Percentiles rank a stretch among this genome's conserved stretches.
Evolutionary conservation across 1,140 invertebrate genomes (phyloP).

Genomic region (Drosophila bocki): DNA sequence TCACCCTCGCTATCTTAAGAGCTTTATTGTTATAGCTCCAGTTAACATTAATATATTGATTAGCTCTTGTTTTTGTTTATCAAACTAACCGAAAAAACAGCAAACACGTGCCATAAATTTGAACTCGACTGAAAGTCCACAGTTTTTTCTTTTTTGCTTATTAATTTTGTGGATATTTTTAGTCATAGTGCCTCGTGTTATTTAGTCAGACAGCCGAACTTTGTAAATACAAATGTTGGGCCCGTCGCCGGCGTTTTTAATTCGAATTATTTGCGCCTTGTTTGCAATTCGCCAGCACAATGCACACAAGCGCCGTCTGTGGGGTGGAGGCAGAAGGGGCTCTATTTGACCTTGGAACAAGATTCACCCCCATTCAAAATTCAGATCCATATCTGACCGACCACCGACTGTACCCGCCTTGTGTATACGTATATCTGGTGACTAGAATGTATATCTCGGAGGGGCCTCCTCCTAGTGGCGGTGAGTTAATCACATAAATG

Average conservation of each 20-base stretch:
- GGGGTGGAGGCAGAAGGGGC: not conserved
- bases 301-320: not conserved
- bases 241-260: slow-evolving; percentile 32
- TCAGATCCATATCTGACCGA: slow-evolving; percentile 41
- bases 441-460: slow-evolving; percentile 42
- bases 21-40: slow-evolving; percentile 26
- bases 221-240: slow-evolving; percentile 18
- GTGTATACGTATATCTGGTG: slow-evolving; percentile 25
- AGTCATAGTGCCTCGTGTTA: slow-evolving; percentile 2
- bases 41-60: slow-evolving; percentile 25
- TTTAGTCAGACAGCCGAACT: not conserved
- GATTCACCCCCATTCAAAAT: slow-evolving; percentile 22
- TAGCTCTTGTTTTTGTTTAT: slow-evolving; percentile 26
- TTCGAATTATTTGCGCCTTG: slow-evolving; percentile 34
- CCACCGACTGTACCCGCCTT: slow-evolving; percentile 63
- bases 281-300: slow-evolving; percentile 14
- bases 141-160: slow-evolving; percentile 8
- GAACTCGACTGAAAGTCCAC: not conserved
- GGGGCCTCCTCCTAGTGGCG: slow-evolving; percentile 40
- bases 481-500: slow-evolving; percentile 78
- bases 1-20: not conserved
- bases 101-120: slow-evolving; percentile 28
- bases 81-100: not conserved
- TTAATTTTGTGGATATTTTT: slow-evolving; percentile 26
- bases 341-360: slow-evolving; percentile 44